Evolutionary conservation across 1,140 invertebrate genomes (phyloP).

Genomic region (Theocolax elegans): DNA sequence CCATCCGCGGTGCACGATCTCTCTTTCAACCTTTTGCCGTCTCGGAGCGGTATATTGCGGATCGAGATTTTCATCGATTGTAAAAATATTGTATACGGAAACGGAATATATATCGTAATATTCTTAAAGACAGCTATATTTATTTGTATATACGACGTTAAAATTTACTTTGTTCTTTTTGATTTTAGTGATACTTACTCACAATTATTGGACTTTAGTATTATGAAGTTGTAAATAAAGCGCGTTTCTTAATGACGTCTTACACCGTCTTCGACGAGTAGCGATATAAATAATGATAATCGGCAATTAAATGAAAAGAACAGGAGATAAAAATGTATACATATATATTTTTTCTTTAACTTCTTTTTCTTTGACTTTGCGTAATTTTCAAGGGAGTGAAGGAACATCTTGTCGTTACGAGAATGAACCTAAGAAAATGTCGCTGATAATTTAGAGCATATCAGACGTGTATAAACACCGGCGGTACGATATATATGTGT

Average conservation of each 20-base stretch:
- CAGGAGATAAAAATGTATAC: not conserved
- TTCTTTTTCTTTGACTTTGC: not conserved
- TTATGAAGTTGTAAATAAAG: constrained; percentile 16
- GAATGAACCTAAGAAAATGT: not conserved
- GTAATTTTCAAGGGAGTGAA: constrained; percentile 22
- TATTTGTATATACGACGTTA: too few species aligned
- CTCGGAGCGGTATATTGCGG: too few species aligned
- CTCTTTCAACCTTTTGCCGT: too few species aligned
- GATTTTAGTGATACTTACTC: not conserved
- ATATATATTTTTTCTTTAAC: constrained; percentile 30
- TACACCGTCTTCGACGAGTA: not conserved
- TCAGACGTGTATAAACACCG: not conserved
- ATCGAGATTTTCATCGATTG: too few species aligned
- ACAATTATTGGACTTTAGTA: constrained; percentile 24
- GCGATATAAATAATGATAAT: constrained; percentile 23
- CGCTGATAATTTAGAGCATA: constrained; percentile 23
- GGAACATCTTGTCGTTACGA: constrained; percentile 24
- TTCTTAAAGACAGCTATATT: too few species aligned
- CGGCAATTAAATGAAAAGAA: not conserved
- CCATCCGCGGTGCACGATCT: too few species aligned
- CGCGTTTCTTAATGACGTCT: constrained; percentile 18
- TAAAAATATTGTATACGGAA: too few species aligned
- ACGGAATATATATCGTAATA: too few species aligned
- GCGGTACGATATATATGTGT: too few species aligned
- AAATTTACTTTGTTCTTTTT: too few species aligned